Evolutionary conservation across 2,888 invertebrate genomes (phyloP).

Genomic region (Drosophila kuntzei): DNA sequence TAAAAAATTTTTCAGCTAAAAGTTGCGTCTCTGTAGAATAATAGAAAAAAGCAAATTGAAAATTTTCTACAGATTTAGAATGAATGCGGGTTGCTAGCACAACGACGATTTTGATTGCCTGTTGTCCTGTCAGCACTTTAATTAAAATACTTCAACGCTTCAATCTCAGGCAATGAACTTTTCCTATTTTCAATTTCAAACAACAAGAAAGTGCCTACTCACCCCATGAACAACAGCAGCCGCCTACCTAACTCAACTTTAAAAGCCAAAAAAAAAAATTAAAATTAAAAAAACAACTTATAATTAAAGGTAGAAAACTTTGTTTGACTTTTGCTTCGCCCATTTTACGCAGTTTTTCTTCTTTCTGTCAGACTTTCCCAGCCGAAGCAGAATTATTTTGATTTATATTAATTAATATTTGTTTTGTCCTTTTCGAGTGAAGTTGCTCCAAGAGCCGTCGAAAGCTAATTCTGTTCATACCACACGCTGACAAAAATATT

Average conservation of each 20-base stretch:
- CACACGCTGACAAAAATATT: background rate
- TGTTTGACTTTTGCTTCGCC: constrained; percentile 51
- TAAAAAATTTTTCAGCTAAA: background rate
- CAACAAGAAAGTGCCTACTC: constrained; percentile 44
- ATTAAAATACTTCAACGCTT: constrained; percentile 68
- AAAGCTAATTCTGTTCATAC: background rate
- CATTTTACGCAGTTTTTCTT: constrained; percentile 33
- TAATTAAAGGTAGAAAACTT: constrained; percentile 73
- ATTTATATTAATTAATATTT: constrained; percentile 78
- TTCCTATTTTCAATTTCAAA: constrained; percentile 65
- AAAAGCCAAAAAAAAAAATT: constrained; percentile 12
- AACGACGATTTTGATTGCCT: constrained; percentile 37
- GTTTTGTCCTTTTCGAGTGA: constrained; percentile 46
- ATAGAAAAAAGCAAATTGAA: background rate
- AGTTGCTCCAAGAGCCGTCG: background rate
- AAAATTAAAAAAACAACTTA: constrained; percentile 61
- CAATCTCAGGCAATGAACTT: constrained; percentile 52
- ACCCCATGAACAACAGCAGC: constrained; percentile 11
- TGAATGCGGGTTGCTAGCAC: constrained; percentile 26
- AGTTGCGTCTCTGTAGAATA: background rate
- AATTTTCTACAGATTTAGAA: background rate
- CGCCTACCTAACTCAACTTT: constrained; percentile 25
- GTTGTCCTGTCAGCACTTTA: constrained; percentile 53
- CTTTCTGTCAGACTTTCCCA: constrained; percentile 9
- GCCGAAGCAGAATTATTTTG: constrained; percentile 46